phyloP scores from a whole-genome alignment of 2,888 invertebrate species.

The Latheticus oryzae region DNA sequence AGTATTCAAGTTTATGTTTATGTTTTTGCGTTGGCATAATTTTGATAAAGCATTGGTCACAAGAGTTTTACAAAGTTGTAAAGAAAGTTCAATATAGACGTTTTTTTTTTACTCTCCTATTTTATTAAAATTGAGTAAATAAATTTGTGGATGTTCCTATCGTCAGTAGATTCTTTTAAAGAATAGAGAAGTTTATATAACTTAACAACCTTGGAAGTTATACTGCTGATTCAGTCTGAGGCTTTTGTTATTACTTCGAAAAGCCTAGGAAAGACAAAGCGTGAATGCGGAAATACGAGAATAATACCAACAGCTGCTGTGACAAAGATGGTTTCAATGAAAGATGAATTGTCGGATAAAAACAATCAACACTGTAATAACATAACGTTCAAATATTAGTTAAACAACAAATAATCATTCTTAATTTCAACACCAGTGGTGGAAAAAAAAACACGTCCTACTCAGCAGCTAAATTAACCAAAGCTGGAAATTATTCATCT shows the following conservation, averaged over 20 bases:
- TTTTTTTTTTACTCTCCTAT: neutral
- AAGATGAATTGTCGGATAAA: neutral
- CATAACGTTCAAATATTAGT: too few relatives aligned
- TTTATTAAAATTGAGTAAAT: conserved; percentile 29
- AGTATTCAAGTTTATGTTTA: conserved; percentile 29
- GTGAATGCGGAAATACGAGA: conserved; percentile 16
- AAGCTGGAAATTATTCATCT: conserved; percentile 13
- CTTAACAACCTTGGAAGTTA: conserved; percentile 24
- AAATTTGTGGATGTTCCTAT: conserved; percentile 20
- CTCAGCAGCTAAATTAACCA: conserved; percentile 9
- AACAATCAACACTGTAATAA: too few relatives aligned
- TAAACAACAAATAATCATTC: too few relatives aligned
- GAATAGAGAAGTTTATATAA: conserved; percentile 23
- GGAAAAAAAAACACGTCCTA: neutral
- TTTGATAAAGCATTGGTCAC: conserved; percentile 19
- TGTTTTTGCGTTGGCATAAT: conserved; percentile 9
- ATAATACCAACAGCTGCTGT: conserved; percentile 10
- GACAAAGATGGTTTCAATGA: conserved; percentile 3
- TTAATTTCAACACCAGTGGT: too few relatives aligned
- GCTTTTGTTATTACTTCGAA: conserved; percentile 22
- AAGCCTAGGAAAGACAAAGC: conserved; percentile 17
- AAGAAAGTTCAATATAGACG: neutral
- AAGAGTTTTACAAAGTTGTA: conserved; percentile 6
- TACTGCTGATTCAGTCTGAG: conserved; percentile 16
- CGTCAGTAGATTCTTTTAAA: conserved; percentile 6